Evolutionary conservation across 2,113 vertebrate species (phyloP), one percentile per base, ranked within the genome.

Genomic region (Oceanodroma tethys): DNA sequence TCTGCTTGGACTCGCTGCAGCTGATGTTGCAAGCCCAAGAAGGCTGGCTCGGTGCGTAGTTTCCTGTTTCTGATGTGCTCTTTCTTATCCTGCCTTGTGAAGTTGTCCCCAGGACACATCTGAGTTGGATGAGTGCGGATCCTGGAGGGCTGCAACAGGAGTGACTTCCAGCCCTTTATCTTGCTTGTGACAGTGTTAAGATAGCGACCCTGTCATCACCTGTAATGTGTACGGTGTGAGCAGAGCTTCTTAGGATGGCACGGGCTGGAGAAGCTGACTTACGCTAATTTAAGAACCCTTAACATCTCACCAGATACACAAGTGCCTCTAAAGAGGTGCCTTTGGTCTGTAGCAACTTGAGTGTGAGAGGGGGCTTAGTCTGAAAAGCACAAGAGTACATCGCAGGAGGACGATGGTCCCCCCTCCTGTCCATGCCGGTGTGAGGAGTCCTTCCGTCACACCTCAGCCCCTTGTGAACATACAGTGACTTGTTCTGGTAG

Each of bases 51-150:
- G 43, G 56, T 63, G 30, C 1, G 1, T 52, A 13, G 60, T 45
- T 95, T 95, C 74, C 90, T 6, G 8, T 43, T 96, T 84, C 50
- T 72, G 40, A 36, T 47, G 45, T 25, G 34, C 65, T 87, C 14
- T 5, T 17, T 81, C 40, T 79, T 85, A 52, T 10, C 29, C 29
- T 30, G 8, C 2, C 0, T 40, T 53, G 48, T 55, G 45, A 91
- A 90, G 81, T 34, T 25, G 26, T 56, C 34, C 34, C 34, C 40
- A 2, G 0, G 0, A 23, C 1, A 0, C 1, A 2, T 72, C 71
- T 58, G 50, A 60, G 29, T 7, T 32, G 30, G 21, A 26, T 8
- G 50, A 81, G 9, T 63, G 55, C 2, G 4, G 58, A 71, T n/a
- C 27, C 43, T 22, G 42, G 65, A 81, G 32, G 16, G 23, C 84